phyloP scores from a whole-genome alignment of 2,888 invertebrate genomes.

The Machimus atricapillus region DNA sequence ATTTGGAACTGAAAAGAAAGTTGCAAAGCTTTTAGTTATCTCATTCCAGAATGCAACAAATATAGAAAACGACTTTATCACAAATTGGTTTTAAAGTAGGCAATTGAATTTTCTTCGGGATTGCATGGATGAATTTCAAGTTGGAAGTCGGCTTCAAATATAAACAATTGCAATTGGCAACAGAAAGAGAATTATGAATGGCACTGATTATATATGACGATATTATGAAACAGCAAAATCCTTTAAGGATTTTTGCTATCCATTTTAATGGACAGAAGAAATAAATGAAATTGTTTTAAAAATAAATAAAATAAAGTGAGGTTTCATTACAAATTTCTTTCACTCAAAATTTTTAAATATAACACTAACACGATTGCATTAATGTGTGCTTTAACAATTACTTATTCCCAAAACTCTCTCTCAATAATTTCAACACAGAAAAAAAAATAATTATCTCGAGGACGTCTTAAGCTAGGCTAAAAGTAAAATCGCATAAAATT shows the following conservation, averaged over 20 bases:
- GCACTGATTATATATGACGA: background rate
- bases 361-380: slow-evolving; percentile 27
- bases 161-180: background rate
- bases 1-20: background rate
- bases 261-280: background rate
- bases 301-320: background rate
- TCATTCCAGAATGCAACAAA: background rate
- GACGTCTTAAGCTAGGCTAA: slow-evolving; percentile 23
- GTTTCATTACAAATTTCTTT: slow-evolving; percentile 12
- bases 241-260: background rate
- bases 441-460: background rate
- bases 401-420: slow-evolving; percentile 6
- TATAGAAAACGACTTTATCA: too few relatives aligned
- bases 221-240: background rate
- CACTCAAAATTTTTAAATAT: slow-evolving; percentile 4
- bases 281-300: background rate
- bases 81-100: too few relatives aligned
- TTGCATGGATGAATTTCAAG: background rate
- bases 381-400: slow-evolving; percentile 1
- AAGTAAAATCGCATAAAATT: slow-evolving; percentile 20
- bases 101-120: background rate
- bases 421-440: slow-evolving; percentile 12
- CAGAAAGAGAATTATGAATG: background rate
- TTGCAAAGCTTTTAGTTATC: background rate
- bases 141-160: background rate